A percentile compares a stretch with the other conserved stretches of the same genome.
Evolutionary conservation across 2,113 vertebrate genomes (phyloP).

Genomic region (Pedetes capensis): DNA sequence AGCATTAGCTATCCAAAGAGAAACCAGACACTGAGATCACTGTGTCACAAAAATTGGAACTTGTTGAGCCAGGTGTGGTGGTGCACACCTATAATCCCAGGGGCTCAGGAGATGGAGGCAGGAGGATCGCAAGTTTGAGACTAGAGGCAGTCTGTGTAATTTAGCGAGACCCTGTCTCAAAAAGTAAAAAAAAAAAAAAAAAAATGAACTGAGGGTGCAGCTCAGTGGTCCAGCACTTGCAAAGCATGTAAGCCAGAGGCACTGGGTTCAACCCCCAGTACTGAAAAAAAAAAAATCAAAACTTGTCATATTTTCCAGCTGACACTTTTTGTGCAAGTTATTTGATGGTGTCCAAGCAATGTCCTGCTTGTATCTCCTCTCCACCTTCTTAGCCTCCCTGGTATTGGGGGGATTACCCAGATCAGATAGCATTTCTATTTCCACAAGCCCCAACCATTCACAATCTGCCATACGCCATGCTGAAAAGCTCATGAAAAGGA

Average conservation of each 20-base stretch:
- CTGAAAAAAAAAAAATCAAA: too few relatives aligned
- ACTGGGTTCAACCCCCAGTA: too few relatives aligned
- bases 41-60: background rate
- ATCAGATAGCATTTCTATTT: background rate
- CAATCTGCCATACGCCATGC: background rate
- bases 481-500: background rate
- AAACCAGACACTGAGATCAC: background rate
- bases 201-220: too few relatives aligned
- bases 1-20: background rate
- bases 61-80: too few relatives aligned
- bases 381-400: background rate
- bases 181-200: too few relatives aligned
- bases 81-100: too few relatives aligned
- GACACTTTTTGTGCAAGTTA: background rate
- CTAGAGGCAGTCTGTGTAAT: too few relatives aligned
- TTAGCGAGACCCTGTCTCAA: too few relatives aligned
- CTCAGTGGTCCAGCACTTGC: too few relatives aligned
- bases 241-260: too few relatives aligned
- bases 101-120: too few relatives aligned
- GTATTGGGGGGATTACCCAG: background rate
- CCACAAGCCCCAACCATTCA: background rate
- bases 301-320: background rate
- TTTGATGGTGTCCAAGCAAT: background rate
- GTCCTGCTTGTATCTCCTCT: background rate
- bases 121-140: too few relatives aligned